Percentiles rank a stretch among this genome's conserved stretches.
phyloP scores from a whole-genome alignment of 2,113 vertebrate species.

The Emydocephalus ijimae region DNA sequence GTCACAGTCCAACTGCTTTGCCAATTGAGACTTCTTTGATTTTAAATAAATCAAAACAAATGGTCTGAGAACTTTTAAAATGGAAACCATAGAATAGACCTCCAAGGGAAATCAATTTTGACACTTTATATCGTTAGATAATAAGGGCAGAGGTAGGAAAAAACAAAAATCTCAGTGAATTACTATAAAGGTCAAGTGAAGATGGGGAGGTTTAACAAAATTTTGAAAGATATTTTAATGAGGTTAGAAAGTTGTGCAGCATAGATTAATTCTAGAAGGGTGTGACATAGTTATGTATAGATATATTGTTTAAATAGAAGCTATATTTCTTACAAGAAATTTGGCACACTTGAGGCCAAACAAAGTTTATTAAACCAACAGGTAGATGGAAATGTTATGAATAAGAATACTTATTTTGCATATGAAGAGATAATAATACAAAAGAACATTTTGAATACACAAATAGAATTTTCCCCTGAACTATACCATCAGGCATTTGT shows the following conservation, averaged over 20 bases:
- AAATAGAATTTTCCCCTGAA: not conserved
- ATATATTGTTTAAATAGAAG: not conserved
- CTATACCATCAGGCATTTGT: not conserved
- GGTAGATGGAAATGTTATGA: no score
- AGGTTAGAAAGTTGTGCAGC: not conserved
- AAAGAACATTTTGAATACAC: not conserved
- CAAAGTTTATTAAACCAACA: not conserved
- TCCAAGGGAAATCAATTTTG: constrained; percentile 53
- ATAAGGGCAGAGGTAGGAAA: constrained; percentile 41
- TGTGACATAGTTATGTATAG: not conserved
- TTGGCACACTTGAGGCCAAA: not conserved
- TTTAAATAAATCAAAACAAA: constrained; percentile 51
- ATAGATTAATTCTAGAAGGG: not conserved
- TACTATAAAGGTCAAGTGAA: constrained; percentile 42
- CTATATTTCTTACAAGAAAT: not conserved
- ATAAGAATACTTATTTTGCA: not conserved
- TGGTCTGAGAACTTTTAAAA: constrained; percentile 39
- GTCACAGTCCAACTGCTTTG: constrained; percentile 53
- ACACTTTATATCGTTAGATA: constrained; percentile 43
- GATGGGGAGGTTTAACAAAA: constrained; percentile 45
- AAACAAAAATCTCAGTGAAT: constrained; percentile 41
- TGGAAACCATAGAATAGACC: constrained; percentile 46
- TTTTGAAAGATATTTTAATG: constrained; percentile 13
- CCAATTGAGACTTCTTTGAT: constrained; percentile 42
- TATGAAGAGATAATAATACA: not conserved